These are phyloP conservation scores for Ornithoptera alexandrae DNA, from an alignment of 2,888 invertebrate genomes.

Conservation along the genomic window DNA sequence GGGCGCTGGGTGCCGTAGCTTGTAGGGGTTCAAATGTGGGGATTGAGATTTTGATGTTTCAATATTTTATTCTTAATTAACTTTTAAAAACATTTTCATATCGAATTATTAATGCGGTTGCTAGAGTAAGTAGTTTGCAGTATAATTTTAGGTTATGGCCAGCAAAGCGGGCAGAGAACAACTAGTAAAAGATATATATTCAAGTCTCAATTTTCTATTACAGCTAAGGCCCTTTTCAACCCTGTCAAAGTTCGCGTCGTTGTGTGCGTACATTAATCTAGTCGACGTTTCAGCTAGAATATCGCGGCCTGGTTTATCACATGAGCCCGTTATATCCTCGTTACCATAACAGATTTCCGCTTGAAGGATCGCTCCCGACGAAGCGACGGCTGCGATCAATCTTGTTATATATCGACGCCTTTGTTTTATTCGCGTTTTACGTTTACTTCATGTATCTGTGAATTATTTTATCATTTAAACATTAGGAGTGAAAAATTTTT, in stretches of 20 bases:
- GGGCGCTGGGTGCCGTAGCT: too few species aligned
- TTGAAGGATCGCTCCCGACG: constrained; percentile 11
- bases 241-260: background rate
- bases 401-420: constrained; percentile 17
- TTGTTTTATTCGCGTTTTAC: constrained; percentile 3
- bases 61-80: background rate
- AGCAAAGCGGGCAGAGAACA: too few species aligned
- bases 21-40: too few species aligned
- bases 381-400: constrained; percentile 18
- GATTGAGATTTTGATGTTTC: background rate
- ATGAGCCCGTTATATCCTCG: constrained; percentile 12
- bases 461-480: constrained; percentile 7
- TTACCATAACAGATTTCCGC: constrained; percentile 25
- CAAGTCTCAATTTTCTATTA: too few species aligned
- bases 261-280: background rate
- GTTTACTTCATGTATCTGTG: constrained; percentile 9
- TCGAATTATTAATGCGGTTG: background rate
- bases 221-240: too few species aligned
- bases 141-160: too few species aligned
- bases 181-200: too few species aligned
- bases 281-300: constrained; percentile 2
- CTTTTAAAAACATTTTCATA: background rate
- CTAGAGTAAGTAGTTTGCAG: background rate
- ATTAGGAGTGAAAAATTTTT: background rate
- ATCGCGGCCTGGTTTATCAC: constrained; percentile 16